Evolutionary conservation across 2,797 vertebrate genomes (phyloP), one percentile per base, ranked within the genome.

Genomic region (Micropoecilia bifurca): DNA sequence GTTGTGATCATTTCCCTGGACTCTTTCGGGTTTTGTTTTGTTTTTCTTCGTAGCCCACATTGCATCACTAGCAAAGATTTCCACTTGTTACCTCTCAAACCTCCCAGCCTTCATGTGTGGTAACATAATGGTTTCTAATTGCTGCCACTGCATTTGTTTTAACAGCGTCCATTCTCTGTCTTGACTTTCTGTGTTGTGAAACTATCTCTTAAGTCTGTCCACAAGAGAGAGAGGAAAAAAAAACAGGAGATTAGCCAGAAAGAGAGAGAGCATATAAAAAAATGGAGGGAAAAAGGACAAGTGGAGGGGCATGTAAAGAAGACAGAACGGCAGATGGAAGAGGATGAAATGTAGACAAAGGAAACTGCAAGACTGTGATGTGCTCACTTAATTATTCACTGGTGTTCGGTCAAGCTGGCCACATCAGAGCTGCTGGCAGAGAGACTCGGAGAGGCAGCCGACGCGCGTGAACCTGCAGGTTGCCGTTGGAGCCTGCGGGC

Each of bases 341-440:
- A 71, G 74, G 74, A 53, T 79, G 68, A 77, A 63, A 82, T 74
- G 59, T 61, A 75, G 74, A 73, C n/a, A 41, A 71, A 76, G 57
- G 53, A 63, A 76, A 69, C 25, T 1, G n/a, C 53, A 88, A 89
- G 85, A 91, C 85, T 82, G 88, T 80, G 88, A 87, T 90, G 88
- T 85, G 86, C 81, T 88, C 82, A 80, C 89, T 94, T 92, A 94
- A 88, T 93, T 94, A 92, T 88, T 90, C 91, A 87, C 76, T 81
- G 84, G 71, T 33, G 73, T 79, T 77, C 80, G 82, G 91, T 87
- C 93, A 91, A 91, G 89, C 89, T 89, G 92, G 91, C 80, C 73
- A 83, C 80, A 50, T 82, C 88, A 87, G 66, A 90, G 68, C 89
- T 84, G 83, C 92, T 90, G 81, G 85, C 87, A 88, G 83, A 6